Evolutionary conservation across 2,888 invertebrate genomes (phyloP), one percentile per base, ranked within the genome.

Genomic region (Xylota segnis): DNA sequence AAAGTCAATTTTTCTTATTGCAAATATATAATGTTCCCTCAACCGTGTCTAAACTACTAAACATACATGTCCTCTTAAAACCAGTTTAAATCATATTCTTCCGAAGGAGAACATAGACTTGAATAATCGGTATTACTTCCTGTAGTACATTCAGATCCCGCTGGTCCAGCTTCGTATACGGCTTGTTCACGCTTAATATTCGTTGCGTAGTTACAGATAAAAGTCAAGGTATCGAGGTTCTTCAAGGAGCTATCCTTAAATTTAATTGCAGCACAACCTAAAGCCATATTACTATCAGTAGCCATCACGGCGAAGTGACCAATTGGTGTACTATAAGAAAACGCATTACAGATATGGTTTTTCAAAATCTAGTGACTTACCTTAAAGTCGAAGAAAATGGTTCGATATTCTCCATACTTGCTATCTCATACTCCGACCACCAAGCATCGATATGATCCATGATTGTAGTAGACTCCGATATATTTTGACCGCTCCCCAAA

Each of bases 401-500:
- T 4, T 32, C 2, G 7, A 77, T 40, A 47, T 88, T 71, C 7
- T 68, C 7, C 68, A 88, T 88, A 18, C 72, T 52, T 18, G 76
- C 14, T 2, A 32, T 40, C 32, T 29, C 58, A n/a, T 59, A 3
- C 18, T 77, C 76, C 6, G 27, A n/a, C 68, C 68, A 77, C 76
- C 76, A 77, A 2, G 16, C 0, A 32, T 77, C 23, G 27, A 77
- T 68, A 14, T 16, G 23, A 9, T 4, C n/a, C 12, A 45, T 4
- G 4, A 66, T 52, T 7, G 9, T 10, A 0, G 18, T 4, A 5
- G 10, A 5, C 9, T 74, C 54, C 4, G 59, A 16, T 0, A 4
- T n/a, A 9, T 91, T 91, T 87, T 91, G 90, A 4, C 90, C 90
- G 10, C 52, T 86, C 78, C 83, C 90, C 50, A 88, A 63, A 4